Conservation (phyloP, 1,140 invertebrate genomes). For the Hesperophylax magnus region DNA sequence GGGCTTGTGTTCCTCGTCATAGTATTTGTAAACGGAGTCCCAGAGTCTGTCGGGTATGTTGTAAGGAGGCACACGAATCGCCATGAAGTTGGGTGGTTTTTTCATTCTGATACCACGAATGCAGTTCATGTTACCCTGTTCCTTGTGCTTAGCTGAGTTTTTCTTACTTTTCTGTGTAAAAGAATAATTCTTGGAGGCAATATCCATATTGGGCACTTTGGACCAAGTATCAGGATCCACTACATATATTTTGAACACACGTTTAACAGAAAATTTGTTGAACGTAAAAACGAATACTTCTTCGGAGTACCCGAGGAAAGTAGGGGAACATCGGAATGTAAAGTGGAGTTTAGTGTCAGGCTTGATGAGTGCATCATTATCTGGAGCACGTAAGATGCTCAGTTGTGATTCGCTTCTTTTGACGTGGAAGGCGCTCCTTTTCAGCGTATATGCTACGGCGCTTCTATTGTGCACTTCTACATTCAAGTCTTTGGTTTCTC, state of each 20-base stretch:
- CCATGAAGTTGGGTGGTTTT: slow-evolving; percentile 72
- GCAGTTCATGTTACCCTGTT: not conserved
- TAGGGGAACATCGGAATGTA: slow-evolving; percentile 67
- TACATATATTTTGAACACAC: slow-evolving; percentile 70
- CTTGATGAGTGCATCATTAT: slow-evolving; percentile 59
- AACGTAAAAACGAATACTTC: slow-evolving; percentile 75
- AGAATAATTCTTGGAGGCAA: not conserved
- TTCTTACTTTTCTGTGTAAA: not conserved
- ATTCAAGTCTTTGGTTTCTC: slow-evolving; percentile 62
- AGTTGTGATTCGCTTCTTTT: slow-evolving; percentile 63
- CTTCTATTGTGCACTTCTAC: slow-evolving; percentile 26
- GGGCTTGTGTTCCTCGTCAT: not conserved
- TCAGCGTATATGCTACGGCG: not conserved
- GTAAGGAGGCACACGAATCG: slow-evolving; percentile 69
- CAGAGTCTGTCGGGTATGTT: slow-evolving; percentile 69
- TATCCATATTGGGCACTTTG: not conserved
- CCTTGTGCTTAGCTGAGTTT: not conserved
- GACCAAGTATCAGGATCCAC: slow-evolving; percentile 47
- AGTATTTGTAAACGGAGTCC: slow-evolving; percentile 2
- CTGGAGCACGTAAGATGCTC: slow-evolving; percentile 58
- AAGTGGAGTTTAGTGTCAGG: slow-evolving; percentile 61
- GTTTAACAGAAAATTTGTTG: slow-evolving; percentile 71
- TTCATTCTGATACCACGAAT: slow-evolving; percentile 38
- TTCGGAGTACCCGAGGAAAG: slow-evolving; percentile 72
- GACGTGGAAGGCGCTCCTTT: slow-evolving; percentile 57